A percentile compares a stretch with the other conserved stretches of the same genome.
Conservation (phyloP, 2,113 vertebrate genomes). For the Zosterops japonicus region DNA sequence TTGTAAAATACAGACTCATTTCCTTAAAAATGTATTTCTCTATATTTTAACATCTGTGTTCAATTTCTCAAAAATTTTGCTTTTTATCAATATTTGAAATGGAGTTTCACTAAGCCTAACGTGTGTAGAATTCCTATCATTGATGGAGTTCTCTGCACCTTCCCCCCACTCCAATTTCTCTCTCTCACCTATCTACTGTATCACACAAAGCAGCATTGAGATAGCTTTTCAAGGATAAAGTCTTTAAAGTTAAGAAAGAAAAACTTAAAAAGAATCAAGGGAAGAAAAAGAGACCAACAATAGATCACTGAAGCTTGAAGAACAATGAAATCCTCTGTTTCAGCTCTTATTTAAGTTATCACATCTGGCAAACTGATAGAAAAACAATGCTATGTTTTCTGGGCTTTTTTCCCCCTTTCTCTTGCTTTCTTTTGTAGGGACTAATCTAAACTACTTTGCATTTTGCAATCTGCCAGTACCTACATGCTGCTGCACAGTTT, state of each 20-base stretch:
- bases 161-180: not conserved
- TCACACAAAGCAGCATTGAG: not conserved
- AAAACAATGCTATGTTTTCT: not conserved
- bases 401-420: not conserved
- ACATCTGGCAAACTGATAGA: not conserved
- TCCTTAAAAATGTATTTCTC: not conserved
- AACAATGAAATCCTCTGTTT: conserved; percentile 20
- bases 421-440: not conserved
- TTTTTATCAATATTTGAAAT: not conserved
- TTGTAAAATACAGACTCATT: not conserved
- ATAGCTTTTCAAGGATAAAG: not conserved
- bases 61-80: not conserved
- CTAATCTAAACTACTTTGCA: not conserved
- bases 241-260: conserved; percentile 17
- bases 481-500: not conserved
- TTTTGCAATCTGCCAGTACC: not conserved
- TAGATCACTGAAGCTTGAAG: not conserved
- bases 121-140: not conserved
- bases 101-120: not conserved
- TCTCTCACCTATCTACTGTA: not conserved
- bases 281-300: not conserved
- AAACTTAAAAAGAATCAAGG: not conserved
- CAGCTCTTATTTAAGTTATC: not conserved
- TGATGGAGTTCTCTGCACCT: not conserved
- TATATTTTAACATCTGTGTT: not conserved